Evolutionary conservation across 2,888 invertebrate genomes (phyloP), one percentile per base, ranked within the genome.

Genomic region (Melikaiella ostensackeni): DNA sequence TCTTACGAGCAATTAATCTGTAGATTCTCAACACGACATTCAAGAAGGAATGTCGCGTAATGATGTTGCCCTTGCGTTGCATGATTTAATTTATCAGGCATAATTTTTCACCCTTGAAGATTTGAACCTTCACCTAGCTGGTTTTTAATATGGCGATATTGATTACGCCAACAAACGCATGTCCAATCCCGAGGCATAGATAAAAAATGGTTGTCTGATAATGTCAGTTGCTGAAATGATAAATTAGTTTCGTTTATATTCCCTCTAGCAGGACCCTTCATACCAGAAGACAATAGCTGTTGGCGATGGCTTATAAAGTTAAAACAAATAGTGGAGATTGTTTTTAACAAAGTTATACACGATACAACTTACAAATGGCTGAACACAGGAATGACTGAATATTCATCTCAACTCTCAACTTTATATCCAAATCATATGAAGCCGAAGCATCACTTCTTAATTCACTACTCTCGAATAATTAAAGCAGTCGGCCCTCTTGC

Each of bases 401-500:
- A 24, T 38, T 38, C 11, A 11, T 38, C 9, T 38, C 1, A 38
- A 38, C 35, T 38, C 35, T 11, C 35, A 38, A 38, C 11, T 38
- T 38, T 35, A 35, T 35, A 35, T 35, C 35, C 9, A 9, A 35
- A 35, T 35, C 35, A 35, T 0, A 35, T 35, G 35, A 35, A 35
- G 35, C 38, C 38, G 42, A 64, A 64, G 6, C 63, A 63, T 21
- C 38, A 63, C n/a, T 63, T 38, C 35, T 63, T 63, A 63, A 63
- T 63, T 38, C 38, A 63, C 38, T 63, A 64, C 2, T 16, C 13
- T n/a, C 63, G 63, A 38, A n/a, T n/a, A n/a, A n/a, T n/a, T n/a
- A n/a, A n/a, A n/a, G n/a, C n/a, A n/a, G n/a, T n/a, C n/a, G n/a
- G 63, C 5, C 63, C 38, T 64, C 63, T 64, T 38, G 63, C 63